phyloP scores from a whole-genome alignment of 2,888 invertebrate species.

The Odontocerum albicorne region DNA sequence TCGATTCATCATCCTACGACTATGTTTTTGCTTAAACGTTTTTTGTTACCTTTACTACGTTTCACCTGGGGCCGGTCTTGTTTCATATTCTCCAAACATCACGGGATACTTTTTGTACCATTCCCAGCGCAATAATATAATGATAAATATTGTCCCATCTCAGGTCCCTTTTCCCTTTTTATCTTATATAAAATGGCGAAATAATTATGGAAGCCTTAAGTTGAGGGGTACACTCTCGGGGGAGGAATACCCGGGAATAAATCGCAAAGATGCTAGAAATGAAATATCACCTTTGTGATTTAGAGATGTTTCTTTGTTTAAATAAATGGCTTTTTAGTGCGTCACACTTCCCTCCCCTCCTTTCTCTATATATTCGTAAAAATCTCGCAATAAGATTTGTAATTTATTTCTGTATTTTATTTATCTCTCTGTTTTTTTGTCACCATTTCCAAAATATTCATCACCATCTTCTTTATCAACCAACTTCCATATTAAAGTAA shows the following conservation, averaged over 20 bases:
- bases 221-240: not conserved
- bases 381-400: too few species aligned
- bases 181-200: not conserved
- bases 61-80: not conserved
- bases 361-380: too few species aligned
- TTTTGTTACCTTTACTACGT: not conserved
- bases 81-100: not conserved
- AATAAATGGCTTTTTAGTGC: too few species aligned
- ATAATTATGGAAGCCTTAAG: not conserved
- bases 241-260: not conserved
- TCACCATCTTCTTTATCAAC: too few species aligned
- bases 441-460: too few species aligned
- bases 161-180: not conserved
- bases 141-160: not conserved
- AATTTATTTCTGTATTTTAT: too few species aligned
- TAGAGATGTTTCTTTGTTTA: not conserved
- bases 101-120: not conserved
- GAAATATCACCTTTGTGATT: slow-evolving; percentile 14
- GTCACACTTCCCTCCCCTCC: too few species aligned
- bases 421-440: too few species aligned
- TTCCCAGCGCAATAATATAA: not conserved
- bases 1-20: not conserved
- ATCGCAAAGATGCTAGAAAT: slow-evolving; percentile 2
- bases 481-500: too few species aligned
- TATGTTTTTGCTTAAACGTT: not conserved